Evolutionary conservation across 2,113 vertebrate genomes (phyloP).

Genomic region (Colinus virginianus): DNA sequence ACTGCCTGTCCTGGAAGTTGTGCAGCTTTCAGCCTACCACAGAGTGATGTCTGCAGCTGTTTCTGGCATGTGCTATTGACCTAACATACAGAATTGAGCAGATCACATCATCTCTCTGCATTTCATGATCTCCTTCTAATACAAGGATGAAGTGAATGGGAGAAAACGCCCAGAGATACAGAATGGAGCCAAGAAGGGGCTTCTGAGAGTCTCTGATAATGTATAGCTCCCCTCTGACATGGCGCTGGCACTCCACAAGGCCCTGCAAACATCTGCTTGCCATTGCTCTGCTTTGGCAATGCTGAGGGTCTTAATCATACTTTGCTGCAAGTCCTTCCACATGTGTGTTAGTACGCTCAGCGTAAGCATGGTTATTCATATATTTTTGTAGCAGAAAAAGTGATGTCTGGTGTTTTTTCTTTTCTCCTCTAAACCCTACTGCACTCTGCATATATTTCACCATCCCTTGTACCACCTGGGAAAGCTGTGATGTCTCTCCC

Average conservation of each 20-base stretch:
- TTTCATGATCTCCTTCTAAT: neutral
- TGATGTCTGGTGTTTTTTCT: neutral
- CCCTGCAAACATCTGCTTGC: constrained; percentile 10
- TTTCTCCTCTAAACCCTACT: neutral
- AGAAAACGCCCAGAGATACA: neutral
- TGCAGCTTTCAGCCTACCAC: neutral
- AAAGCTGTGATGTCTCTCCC: neutral
- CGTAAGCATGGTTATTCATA: neutral
- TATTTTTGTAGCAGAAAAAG: neutral
- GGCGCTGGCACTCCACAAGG: neutral
- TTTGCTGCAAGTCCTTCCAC: constrained; percentile 12
- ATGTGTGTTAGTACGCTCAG: neutral
- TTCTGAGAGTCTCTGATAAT: neutral
- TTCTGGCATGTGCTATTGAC: neutral
- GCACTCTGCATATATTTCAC: neutral
- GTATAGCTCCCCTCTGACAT: neutral
- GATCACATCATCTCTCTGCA: neutral
- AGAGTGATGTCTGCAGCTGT: neutral
- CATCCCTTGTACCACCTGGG: neutral
- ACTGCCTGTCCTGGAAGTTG: neutral
- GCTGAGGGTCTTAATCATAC: constrained; percentile 28
- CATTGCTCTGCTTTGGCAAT: neutral
- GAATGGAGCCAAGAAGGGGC: rapidly evolving
- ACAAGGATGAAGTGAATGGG: neutral
- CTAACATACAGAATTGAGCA: neutral